These are phyloP conservation scores for Eleginops maclovinus DNA, from an alignment of 2,113 vertebrate genomes.

Conservation along the genomic window DNA sequence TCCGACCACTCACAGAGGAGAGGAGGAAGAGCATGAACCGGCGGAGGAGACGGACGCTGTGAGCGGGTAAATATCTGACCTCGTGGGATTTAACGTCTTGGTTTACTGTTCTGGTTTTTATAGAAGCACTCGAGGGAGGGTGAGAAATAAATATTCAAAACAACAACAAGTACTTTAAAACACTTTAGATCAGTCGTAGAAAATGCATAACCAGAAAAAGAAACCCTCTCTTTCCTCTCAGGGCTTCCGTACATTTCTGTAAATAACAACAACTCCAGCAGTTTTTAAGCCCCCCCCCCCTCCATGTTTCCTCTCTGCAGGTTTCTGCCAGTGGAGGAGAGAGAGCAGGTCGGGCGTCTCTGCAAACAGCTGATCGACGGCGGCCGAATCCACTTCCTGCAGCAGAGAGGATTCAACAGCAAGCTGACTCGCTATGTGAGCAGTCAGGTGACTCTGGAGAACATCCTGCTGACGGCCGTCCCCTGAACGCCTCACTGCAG, in stretches of 20 bases:
- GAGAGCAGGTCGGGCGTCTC: conserved; percentile 87
- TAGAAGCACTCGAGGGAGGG: too few relatives aligned
- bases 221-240: not conserved
- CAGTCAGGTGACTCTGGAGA: conserved; percentile 90
- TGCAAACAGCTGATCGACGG: conserved; percentile 93
- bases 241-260: not conserved
- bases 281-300: too few relatives aligned
- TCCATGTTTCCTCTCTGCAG: conserved; percentile 65
- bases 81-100: not conserved
- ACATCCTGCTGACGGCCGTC: conserved; percentile 92
- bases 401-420: conserved; percentile 83
- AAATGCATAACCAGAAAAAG: too few relatives aligned
- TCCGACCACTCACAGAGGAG: conserved; percentile 27
- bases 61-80: conserved; percentile 78
- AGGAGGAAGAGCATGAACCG: conserved; percentile 78
- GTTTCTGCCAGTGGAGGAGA: conserved; percentile 84
- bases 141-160: too few relatives aligned
- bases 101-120: too few relatives aligned
- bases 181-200: too few relatives aligned
- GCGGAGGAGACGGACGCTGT: conserved; percentile 54
- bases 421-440: conserved; percentile 85
- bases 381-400: conserved; percentile 89
- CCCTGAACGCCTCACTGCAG: conserved; percentile 41
- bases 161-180: too few relatives aligned
- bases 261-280: too few relatives aligned